Percentiles rank a stretch among this genome's conserved stretches.
Conservation (phyloP, 2,888 invertebrate genomes). For the Harpagoxenus sublaevis region DNA sequence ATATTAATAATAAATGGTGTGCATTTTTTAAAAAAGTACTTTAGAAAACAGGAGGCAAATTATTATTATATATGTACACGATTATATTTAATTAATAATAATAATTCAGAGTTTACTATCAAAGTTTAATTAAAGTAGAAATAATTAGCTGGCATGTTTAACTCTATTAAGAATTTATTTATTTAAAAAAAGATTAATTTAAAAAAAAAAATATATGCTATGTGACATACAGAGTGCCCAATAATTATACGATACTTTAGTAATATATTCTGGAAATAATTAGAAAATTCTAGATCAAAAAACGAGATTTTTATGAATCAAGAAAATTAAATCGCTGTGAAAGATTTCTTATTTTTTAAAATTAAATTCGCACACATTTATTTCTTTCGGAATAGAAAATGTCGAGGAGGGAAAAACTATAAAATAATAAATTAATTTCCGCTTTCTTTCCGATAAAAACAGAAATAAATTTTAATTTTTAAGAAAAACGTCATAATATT, state of each 20-base stretch:
- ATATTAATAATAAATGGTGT: neutral
- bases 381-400: neutral
- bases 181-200: neutral
- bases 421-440: neutral
- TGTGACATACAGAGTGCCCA: too few species aligned
- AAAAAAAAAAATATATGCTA: neutral
- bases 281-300: neutral
- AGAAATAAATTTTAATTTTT: neutral
- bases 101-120: neutral
- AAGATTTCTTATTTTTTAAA: neutral
- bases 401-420: neutral
- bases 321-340: neutral
- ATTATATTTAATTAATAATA: neutral
- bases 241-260: neutral
- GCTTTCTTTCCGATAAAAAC: neutral
- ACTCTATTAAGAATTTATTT: neutral
- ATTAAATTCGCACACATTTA: neutral
- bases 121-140: neutral
- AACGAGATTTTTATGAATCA: neutral
- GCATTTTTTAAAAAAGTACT: neutral
- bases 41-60: neutral
- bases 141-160: neutral
- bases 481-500: neutral
- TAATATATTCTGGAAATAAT: neutral
- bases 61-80: neutral